phyloP scores from a whole-genome alignment of 2,113 vertebrate genomes.

The Stigmatopora argus region DNA sequence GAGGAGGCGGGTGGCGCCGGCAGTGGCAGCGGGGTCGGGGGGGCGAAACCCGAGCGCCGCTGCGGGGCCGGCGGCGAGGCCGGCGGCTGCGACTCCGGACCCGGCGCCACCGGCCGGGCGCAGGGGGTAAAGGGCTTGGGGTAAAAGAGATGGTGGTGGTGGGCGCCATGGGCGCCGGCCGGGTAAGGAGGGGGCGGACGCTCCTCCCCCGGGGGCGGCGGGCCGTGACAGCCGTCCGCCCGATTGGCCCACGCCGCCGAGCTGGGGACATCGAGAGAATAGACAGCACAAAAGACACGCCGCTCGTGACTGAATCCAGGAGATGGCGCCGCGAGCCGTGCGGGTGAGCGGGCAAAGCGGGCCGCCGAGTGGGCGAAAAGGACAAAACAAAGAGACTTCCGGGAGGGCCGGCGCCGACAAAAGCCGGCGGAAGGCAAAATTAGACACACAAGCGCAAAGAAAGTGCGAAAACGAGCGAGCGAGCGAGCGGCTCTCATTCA shows the following conservation, averaged over 20 bases:
- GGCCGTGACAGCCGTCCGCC: constrained; percentile 77
- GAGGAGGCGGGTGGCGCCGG: constrained; percentile 71
- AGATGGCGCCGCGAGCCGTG: constrained; percentile 56
- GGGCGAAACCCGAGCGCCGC: constrained; percentile 73
- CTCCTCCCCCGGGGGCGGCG: constrained; percentile 70
- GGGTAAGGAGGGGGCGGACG: constrained; percentile 72
- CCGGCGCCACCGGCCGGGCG: constrained; percentile 70
- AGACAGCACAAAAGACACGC: constrained; percentile 71
- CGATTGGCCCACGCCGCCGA: constrained; percentile 77
- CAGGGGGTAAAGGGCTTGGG: constrained; percentile 67
- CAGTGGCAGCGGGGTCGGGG: constrained; percentile 65
- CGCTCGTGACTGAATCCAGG: constrained; percentile 68
- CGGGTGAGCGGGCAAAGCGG: constrained; percentile 34
- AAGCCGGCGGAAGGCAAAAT: neutral
- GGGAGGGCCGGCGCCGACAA: constrained; percentile 10
- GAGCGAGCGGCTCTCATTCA: too few species aligned
- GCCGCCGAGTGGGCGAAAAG: constrained; percentile 28
- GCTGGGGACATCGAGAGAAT: constrained; percentile 78
- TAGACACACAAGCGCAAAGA: constrained; percentile 60
- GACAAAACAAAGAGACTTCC: constrained; percentile 38
- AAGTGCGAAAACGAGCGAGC: constrained; percentile 40
- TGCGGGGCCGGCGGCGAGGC: constrained; percentile 64
- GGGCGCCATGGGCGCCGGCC: constrained; percentile 45
- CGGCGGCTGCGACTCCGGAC: constrained; percentile 72
- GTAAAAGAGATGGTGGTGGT: constrained; percentile 67